A percentile compares a stretch with the other conserved stretches of the same genome.
phyloP scores from a whole-genome alignment of 1,140 invertebrate species.

The Ceratina japonica region DNA sequence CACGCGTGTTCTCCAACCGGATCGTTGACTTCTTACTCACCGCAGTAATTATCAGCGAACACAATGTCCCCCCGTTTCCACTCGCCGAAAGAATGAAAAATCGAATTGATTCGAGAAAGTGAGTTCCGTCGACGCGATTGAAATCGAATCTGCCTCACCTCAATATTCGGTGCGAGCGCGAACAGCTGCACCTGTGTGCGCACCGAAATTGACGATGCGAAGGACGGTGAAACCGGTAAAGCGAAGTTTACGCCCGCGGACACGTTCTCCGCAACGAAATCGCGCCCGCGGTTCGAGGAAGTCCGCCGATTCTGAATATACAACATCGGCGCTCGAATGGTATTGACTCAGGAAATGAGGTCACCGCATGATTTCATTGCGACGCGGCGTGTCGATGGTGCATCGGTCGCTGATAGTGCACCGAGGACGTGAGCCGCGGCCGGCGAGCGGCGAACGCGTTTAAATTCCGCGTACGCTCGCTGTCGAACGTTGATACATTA shows the following conservation, averaged over 20 bases:
- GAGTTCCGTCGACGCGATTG: conserved; percentile 20
- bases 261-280: conserved; percentile 49
- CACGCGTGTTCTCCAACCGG: background rate
- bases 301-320: conserved; percentile 32
- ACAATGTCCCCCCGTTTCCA: conserved; percentile 4
- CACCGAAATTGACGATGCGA: conserved; percentile 18
- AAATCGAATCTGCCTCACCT: background rate
- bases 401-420: conserved; percentile 52
- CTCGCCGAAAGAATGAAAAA: background rate
- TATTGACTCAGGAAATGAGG: conserved; percentile 61
- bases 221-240: conserved; percentile 34
- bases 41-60: conserved; percentile 23
- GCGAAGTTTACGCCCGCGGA: conserved; percentile 45
- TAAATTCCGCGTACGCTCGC: conserved; percentile 49
- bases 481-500: conserved; percentile 42
- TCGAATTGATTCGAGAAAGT: background rate
- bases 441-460: conserved; percentile 18
- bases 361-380: conserved; percentile 61
- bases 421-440: conserved; percentile 50
- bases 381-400: conserved; percentile 32
- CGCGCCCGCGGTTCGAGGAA: conserved; percentile 47
- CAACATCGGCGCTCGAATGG: conserved; percentile 33
- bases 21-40: conserved; percentile 23
- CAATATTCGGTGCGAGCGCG: too few species aligned
- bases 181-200: conserved; percentile 8